phyloP scores from a whole-genome alignment of 2,888 invertebrate species.

The Capitulum mitella region DNA sequence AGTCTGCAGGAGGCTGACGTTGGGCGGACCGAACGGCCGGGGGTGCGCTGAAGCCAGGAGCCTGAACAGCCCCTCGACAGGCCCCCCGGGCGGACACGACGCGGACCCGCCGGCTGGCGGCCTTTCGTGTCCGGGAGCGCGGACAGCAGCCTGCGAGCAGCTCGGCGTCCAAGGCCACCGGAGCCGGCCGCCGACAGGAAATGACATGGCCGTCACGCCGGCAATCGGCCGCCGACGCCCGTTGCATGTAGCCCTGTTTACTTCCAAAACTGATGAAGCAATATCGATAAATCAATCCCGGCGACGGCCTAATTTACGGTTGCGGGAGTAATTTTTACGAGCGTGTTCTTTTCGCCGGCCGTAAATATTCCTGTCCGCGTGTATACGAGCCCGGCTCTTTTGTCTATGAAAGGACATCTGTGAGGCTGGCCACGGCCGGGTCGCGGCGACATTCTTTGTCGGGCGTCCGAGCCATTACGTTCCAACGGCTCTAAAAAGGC shows the following conservation, averaged over 20 bases:
- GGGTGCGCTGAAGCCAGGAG: no score
- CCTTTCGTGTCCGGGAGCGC: not conserved
- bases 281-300: slow-evolving; percentile 21
- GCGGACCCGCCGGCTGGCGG: no score
- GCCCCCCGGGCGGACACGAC: no score
- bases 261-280: slow-evolving; percentile 22
- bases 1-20: no score
- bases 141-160: not conserved
- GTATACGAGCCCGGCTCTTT: not conserved
- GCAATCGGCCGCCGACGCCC: not conserved
- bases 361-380: slow-evolving; percentile 19
- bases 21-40: no score
- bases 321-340: slow-evolving; percentile 12
- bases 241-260: slow-evolving; percentile 11
- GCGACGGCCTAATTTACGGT: slow-evolving; percentile 19
- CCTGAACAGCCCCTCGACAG: no score
- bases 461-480: not conserved
- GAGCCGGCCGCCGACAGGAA: not conserved
- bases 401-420: slow-evolving; percentile 18
- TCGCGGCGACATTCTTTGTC: slow-evolving; percentile 4
- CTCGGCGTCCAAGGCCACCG: not conserved
- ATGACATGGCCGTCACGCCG: not conserved
- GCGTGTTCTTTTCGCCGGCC: slow-evolving; percentile 15
- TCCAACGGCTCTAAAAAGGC: not conserved
- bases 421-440: not conserved